These are phyloP conservation scores for Lasioglossum marginatum DNA, from an alignment of 2,888 invertebrate genomes.

Conservation along the genomic window DNA sequence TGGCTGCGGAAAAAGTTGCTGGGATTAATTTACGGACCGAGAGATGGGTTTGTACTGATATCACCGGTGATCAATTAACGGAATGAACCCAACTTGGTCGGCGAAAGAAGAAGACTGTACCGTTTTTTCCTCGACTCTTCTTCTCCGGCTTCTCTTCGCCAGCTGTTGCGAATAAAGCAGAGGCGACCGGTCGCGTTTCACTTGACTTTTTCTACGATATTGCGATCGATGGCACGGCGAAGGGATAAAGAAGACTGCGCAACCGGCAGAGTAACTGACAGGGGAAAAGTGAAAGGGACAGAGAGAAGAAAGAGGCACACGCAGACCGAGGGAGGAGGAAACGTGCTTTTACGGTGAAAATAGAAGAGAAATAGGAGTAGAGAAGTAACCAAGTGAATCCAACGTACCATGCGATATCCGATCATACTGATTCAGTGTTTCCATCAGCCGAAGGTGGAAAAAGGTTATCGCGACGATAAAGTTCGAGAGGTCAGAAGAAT, in stretches of 20 bases:
- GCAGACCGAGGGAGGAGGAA: neutral
- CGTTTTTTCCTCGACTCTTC: conserved; percentile 25
- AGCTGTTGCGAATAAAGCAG: conserved; percentile 57
- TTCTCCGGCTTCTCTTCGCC: conserved; percentile 33
- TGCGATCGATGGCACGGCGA: conserved; percentile 50
- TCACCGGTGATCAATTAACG: conserved; percentile 67
- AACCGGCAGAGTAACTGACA: neutral
- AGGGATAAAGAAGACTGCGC: conserved; percentile 11
- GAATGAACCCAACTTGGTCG: conserved; percentile 49
- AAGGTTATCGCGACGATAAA: conserved; percentile 65
- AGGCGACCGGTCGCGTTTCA: conserved; percentile 31
- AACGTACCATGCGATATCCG: conserved; percentile 58
- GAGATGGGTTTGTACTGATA: conserved; percentile 58
- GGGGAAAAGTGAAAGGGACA: neutral
- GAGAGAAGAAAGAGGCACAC: neutral
- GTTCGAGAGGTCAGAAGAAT: conserved; percentile 46
- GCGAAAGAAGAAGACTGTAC: conserved; percentile 30
- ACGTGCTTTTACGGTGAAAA: conserved; percentile 24
- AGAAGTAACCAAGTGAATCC: conserved; percentile 58
- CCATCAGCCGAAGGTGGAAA: conserved; percentile 37
- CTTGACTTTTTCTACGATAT: conserved; percentile 51
- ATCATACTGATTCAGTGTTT: conserved; percentile 64
- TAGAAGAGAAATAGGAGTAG: conserved; percentile 34
- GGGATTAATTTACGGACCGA: conserved; percentile 63
- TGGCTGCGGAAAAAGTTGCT: conserved; percentile 44